phyloP scores from a whole-genome alignment of 2,888 invertebrate genomes.

The Hirudinaria manillensis region DNA sequence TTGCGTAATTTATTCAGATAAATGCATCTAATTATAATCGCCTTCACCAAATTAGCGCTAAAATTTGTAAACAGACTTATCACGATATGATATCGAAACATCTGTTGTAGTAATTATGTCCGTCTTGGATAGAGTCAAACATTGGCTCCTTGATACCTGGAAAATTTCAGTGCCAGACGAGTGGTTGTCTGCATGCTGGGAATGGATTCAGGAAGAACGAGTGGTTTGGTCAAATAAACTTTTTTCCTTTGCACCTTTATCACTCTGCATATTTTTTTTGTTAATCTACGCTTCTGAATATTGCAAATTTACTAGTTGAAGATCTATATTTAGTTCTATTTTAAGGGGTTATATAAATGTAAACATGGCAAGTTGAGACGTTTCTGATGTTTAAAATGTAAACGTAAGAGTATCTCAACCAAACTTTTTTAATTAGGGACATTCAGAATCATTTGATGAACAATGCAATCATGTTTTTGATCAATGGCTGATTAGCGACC shows the following conservation, averaged over 20 bases:
- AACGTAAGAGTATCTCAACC: too few species aligned
- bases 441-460: not conserved
- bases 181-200: conserved; percentile 50
- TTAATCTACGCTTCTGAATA: too few species aligned
- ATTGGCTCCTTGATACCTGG: conserved; percentile 29
- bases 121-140: conserved; percentile 10
- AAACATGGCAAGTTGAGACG: not conserved
- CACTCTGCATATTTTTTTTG: conserved; percentile 30
- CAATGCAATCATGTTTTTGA: conserved; percentile 44
- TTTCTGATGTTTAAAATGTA: not conserved
- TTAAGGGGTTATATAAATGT: not conserved
- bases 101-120: conserved; percentile 3
- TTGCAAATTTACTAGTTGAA: not conserved
- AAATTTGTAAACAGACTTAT: not conserved
- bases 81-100: not conserved
- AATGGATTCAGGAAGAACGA: conserved; percentile 45
- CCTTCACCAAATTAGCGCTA: not conserved
- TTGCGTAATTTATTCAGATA: too few species aligned
- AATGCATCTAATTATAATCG: too few species aligned
- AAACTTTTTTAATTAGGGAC: not conserved
- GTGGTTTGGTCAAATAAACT: conserved; percentile 33
- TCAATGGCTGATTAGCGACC: conserved; percentile 50
- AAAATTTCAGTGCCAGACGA: conserved; percentile 42
- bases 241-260: too few species aligned
- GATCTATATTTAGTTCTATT: not conserved